phyloP scores from a whole-genome alignment of 1,140 invertebrate species.

The Saccostrea cuccullata region DNA sequence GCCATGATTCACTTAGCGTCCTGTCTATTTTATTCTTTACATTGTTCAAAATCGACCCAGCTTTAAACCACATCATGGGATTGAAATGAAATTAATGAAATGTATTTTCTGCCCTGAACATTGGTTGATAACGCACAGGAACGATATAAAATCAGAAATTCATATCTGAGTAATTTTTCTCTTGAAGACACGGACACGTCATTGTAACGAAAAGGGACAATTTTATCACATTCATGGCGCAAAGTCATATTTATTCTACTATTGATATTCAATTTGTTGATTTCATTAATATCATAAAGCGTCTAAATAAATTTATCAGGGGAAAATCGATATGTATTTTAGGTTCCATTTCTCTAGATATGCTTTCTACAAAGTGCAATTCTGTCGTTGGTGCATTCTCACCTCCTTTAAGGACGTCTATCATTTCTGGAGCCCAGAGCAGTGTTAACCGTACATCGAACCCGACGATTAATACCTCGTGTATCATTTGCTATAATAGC shows the following conservation, averaged over 20 bases:
- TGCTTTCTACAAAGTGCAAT: conserved; percentile 6
- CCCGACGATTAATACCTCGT: neutral
- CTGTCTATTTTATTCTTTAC: neutral
- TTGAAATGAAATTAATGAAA: neutral
- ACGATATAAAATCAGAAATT: neutral
- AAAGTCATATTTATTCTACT: conserved; percentile 31
- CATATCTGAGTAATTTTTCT: neutral
- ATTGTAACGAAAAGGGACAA: conserved; percentile 20
- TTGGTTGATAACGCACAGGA: neutral
- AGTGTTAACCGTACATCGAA: conserved; percentile 29
- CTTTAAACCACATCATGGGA: conserved; percentile 22
- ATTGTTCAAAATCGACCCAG: conserved; percentile 8
- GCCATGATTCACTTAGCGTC: neutral
- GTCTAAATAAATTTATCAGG: conserved; percentile 20
- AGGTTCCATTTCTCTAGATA: conserved; percentile 14
- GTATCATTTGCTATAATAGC: conserved; percentile 13
- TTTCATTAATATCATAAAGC: conserved; percentile 26
- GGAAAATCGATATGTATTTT: conserved; percentile 24
- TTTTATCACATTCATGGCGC: conserved; percentile 30
- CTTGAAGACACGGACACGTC: neutral
- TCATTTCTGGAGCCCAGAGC: conserved; percentile 6
- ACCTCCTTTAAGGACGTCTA: neutral
- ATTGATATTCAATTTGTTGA: conserved; percentile 36
- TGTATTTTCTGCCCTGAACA: neutral
- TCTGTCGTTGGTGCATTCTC: neutral